Evolutionary conservation across 1,140 invertebrate genomes (phyloP), one percentile per base, ranked within the genome.

Genomic region (Drosophila subobscura): DNA sequence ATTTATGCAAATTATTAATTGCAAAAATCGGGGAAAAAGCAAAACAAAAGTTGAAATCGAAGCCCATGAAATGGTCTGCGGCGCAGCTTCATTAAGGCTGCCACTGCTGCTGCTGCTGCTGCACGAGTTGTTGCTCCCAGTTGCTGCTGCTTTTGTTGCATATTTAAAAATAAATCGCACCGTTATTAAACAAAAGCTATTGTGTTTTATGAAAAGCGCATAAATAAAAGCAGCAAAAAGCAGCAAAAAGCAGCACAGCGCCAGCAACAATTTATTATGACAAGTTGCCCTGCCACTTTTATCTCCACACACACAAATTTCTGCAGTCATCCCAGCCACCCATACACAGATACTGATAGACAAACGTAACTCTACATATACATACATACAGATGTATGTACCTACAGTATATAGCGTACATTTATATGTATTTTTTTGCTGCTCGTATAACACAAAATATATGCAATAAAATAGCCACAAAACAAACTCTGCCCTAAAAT

Each of bases 251-350:
- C 80, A 74, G 79, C 64, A 45, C 66, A 66, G 72, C 50, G 70
- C 81, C 66, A 73, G 66, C 57, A 52, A 51, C 71, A 84, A 89
- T 89, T 89, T 89, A 89, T 89, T 89, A 89, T 89, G 86, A 89
- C 86, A 89, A 89, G 86, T 89, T 89, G 80, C 86, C 75, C 80
- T 89, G 86, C 66, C 86, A 89, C 86, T 89, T 89, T 89, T 89
- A 89, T 89, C 86, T 89, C 75, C 73, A 44, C 71, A 54, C 77
- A 81, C 81, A 88, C 81, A 85, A 72, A 80, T 80, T 80, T 74
- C 29, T 73, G 59, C 80, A 76, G 71, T 37, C 51, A 54, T 41
- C 52, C 52, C 54, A 63, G 25, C 61, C 10, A 64, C 52, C 46
- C 58, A 57, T 37, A 68, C 42, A 64, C 7, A 59, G 29, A 58